These are phyloP conservation scores for Rhinoptilus africanus DNA, from an alignment of 2,113 vertebrate species.

Conservation along the genomic window DNA sequence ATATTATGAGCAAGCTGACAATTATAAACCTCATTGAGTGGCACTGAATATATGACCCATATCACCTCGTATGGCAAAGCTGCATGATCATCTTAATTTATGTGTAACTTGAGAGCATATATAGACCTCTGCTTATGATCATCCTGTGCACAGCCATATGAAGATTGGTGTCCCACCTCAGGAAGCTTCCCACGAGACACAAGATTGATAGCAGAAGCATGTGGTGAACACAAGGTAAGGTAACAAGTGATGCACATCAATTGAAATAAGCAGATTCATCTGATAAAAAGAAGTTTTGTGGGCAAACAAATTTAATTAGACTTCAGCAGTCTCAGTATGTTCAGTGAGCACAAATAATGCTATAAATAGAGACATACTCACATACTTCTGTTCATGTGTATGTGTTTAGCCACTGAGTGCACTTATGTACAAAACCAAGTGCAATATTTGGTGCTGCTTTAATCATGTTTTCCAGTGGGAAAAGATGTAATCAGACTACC, in stretches of 20 bases:
- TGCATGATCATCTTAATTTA: neutral
- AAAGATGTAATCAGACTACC: neutral
- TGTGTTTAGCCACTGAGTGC: neutral
- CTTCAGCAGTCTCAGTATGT: neutral
- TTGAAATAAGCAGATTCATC: neutral
- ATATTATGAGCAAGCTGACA: neutral
- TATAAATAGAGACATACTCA: neutral
- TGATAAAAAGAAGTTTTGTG: neutral
- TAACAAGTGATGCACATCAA: neutral
- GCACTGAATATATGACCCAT: neutral
- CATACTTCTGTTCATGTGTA: neutral
- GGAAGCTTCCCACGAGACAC: neutral
- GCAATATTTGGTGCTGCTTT: neutral
- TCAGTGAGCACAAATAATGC: neutral
- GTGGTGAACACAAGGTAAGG: neutral
- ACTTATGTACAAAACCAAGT: neutral
- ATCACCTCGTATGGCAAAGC: neutral
- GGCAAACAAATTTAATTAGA: neutral
- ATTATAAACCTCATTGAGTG: neutral
- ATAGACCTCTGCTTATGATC: neutral
- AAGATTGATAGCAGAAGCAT: neutral
- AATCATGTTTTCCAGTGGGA: neutral
- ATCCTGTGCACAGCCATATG: neutral
- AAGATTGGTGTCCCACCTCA: neutral
- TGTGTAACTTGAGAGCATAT: neutral